Base-by-base conservation (phyloP, 2,113 vertebrate genomes). In the Proteles cristata region DNA sequence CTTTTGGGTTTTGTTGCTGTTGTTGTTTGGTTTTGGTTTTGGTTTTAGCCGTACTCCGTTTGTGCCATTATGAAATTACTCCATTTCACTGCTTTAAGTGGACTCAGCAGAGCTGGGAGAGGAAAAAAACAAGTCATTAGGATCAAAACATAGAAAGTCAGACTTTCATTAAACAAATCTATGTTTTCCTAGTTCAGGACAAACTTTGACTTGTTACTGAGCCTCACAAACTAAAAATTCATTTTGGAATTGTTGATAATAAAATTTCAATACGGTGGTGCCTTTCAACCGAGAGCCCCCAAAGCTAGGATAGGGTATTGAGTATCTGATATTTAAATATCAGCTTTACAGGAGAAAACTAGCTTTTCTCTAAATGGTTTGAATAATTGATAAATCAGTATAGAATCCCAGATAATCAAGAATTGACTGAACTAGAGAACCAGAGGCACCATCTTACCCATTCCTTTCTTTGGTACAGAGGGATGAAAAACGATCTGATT, bases 371-470 rank as follows among this genome's bases (percentile, higher is more conserved):
- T n/a, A 90, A 84, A 82, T 55, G 86, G 45, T 87, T 95, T 69
- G 45, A 96, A 96, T 95, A 97, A 77, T 83, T 90, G 66, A 89
- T 58, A 80, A 69, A 66, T 88, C 71, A 77, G 1, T 73, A 95
- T 28, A 87, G 90, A 93, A 73, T 85, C 80, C 95, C 39, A 97
- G 39, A 61, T 88, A 74, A 95, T 76, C 79, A 96, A 35, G 33
- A 88, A 83, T 7, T 50, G 73, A 84, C 17, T 45, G 19, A 92
- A 81, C 31, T 43, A 68, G 45, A 94, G 9, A 77, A 92, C 45
- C 55, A 65, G 35, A 86, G 43, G 69, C 58, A 50, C 28, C 4
- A 43, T 86, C 15, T 58, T 88, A 55, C 26, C 11, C 11, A 4
- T 85, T 96, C 17, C 28, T 92, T 86, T 94, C 65, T 87, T 81